Evolutionary conservation across 1,140 invertebrate genomes (phyloP).

Genomic region (Bradysia coprophila): DNA sequence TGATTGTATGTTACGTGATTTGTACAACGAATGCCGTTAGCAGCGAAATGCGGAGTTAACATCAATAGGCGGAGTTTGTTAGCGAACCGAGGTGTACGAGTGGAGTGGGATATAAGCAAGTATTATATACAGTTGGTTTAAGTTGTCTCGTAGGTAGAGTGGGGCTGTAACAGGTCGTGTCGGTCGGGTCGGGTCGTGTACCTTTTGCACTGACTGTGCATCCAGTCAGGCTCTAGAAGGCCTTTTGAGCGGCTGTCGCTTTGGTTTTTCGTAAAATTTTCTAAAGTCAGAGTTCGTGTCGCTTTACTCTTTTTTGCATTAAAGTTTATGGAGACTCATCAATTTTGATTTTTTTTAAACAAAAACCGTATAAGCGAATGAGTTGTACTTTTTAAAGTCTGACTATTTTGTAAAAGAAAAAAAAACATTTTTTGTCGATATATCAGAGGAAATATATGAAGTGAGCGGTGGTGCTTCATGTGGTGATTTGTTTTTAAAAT

Average conservation of each 20-base stretch:
- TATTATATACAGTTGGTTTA: too few species aligned
- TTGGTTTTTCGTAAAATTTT: neutral
- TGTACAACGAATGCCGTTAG: neutral
- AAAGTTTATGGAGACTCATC: neutral
- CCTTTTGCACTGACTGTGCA: conserved; percentile 27
- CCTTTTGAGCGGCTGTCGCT: conserved; percentile 23
- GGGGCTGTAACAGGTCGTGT: conserved; percentile 15
- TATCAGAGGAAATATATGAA: too few species aligned
- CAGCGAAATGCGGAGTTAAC: too few species aligned
- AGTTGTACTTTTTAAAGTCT: too few species aligned
- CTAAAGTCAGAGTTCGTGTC: neutral
- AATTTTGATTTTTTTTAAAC: too few species aligned
- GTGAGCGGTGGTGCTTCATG: too few species aligned
- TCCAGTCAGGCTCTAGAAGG: conserved; percentile 26
- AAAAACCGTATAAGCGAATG: too few species aligned
- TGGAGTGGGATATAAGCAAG: neutral
- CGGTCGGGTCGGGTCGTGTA: conserved; percentile 27
- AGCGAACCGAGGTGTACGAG: neutral
- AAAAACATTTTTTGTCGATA: too few species aligned
- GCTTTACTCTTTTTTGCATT: neutral
- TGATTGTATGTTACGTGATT: neutral
- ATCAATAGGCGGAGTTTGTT: too few species aligned
- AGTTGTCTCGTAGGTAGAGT: neutral
- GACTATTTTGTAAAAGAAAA: too few species aligned
- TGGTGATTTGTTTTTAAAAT: too few species aligned